These are phyloP conservation scores for Phania funesta DNA, from an alignment of 2,888 invertebrate genomes.

Conservation along the genomic window DNA sequence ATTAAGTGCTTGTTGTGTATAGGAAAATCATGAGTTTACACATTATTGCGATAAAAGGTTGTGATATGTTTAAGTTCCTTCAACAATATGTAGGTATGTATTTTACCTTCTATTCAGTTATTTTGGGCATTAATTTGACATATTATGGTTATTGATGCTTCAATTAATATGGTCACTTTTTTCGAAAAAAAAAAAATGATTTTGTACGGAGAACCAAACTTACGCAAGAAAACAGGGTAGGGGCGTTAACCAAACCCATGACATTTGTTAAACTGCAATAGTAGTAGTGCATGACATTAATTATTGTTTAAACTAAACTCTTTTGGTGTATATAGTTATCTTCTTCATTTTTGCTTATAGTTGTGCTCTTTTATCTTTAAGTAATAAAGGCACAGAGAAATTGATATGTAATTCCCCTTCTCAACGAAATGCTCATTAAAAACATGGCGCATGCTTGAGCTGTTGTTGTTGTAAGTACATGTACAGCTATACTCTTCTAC, in stretches of 20 bases:
- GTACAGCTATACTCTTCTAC: conserved; percentile 25
- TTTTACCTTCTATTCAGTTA: neutral
- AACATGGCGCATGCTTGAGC: conserved; percentile 74
- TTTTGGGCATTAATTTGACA: conserved; percentile 23
- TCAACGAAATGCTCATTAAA: neutral
- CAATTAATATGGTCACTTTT: neutral
- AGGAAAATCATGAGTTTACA: too few relatives aligned
- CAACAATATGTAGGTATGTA: too few relatives aligned
- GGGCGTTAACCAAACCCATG: conserved; percentile 63
- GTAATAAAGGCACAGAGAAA: neutral
- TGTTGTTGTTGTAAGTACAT: neutral
- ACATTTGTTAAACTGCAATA: neutral
- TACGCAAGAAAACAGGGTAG: conserved; percentile 34
- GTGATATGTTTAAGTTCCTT: too few relatives aligned
- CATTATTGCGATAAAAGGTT: too few relatives aligned
- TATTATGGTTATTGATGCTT: neutral
- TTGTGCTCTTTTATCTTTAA: conserved; percentile 9
- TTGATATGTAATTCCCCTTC: neutral
- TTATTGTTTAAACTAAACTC: neutral
- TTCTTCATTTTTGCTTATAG: neutral
- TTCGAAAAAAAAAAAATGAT: neutral
- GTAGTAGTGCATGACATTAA: neutral
- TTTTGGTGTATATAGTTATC: neutral
- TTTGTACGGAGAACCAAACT: conserved; percentile 2
- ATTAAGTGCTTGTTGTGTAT: too few relatives aligned